A percentile compares a stretch with the other conserved stretches of the same genome.
phyloP scores from a whole-genome alignment of 2,888 invertebrate genomes.

The Drosophila helvetica region DNA sequence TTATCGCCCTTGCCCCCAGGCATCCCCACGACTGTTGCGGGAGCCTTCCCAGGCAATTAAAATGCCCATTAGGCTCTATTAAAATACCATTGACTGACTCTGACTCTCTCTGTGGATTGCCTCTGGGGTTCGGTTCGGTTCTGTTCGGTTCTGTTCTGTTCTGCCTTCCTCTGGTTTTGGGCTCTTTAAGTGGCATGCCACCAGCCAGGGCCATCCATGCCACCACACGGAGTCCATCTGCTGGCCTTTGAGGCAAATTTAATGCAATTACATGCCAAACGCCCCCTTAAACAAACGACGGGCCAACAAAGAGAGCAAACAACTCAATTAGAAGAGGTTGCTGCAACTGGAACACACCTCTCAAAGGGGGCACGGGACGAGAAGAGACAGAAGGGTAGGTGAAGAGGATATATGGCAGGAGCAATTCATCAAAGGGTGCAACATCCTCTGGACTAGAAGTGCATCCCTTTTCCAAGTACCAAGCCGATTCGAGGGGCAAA shows the following conservation, averaged over 20 bases:
- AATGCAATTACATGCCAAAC: conserved; percentile 56
- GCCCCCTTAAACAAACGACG: conserved; percentile 37
- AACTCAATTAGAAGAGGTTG: conserved; percentile 49
- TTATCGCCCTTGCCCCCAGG: conserved; percentile 26
- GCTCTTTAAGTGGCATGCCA: conserved; percentile 35
- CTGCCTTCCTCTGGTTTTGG: conserved; percentile 11
- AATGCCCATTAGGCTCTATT: conserved; percentile 57
- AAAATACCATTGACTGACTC: conserved; percentile 48
- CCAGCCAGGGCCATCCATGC: conserved; percentile 3
- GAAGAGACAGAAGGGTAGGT: neutral
- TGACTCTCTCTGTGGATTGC: neutral
- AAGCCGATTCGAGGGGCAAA: neutral
- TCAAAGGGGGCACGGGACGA: neutral
- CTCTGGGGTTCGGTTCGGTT: neutral
- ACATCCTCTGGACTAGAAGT: neutral
- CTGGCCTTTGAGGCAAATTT: conserved; percentile 44
- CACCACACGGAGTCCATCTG: conserved; percentile 14
- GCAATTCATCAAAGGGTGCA: neutral
- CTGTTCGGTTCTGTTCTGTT: neutral
- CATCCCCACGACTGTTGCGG: conserved; percentile 7
- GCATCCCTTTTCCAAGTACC: too few relatives aligned
- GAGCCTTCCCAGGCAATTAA: conserved; percentile 47
- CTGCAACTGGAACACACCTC: conserved; percentile 1
- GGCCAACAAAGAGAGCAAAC: conserved; percentile 24
- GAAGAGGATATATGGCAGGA: too few relatives aligned